Conservation (phyloP, 2,113 vertebrate species). For the Callipepla californica region DNA sequence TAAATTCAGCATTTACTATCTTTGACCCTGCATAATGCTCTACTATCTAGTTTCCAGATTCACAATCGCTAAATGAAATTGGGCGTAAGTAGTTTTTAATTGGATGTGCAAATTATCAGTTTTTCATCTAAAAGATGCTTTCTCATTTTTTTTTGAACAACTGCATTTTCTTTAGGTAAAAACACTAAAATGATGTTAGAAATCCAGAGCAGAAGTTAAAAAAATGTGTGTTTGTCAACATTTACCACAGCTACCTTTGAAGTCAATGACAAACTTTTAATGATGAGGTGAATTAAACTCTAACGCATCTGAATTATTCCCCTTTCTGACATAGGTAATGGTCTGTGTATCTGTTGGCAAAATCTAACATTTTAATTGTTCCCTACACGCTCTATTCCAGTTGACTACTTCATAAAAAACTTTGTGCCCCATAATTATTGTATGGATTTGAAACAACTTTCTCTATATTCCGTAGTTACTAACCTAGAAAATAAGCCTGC, state of each 20-base stretch:
- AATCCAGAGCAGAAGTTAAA: neutral
- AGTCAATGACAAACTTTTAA: neutral
- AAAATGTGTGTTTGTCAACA: constrained; percentile 3
- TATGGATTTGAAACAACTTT: constrained; percentile 59
- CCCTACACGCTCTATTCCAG: neutral
- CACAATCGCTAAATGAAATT: constrained; percentile 52
- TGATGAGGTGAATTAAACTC: neutral
- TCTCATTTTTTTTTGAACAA: constrained; percentile 18
- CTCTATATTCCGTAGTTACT: constrained; percentile 54
- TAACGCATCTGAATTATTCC: neutral
- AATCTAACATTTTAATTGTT: neutral
- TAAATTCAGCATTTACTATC: constrained; percentile 8
- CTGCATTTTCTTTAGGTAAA: constrained; percentile 19
- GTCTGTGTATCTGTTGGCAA: constrained; percentile 33
- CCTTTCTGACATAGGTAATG: neutral
- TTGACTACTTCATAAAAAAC: neutral
- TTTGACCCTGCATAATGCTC: neutral
- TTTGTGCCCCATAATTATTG: constrained; percentile 16
- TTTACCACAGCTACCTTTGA: neutral
- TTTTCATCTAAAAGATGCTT: constrained; percentile 26
- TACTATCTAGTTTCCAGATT: constrained; percentile 35
- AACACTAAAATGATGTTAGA: neutral
- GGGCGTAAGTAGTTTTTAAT: constrained; percentile 23
- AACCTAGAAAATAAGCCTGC: constrained; percentile 54
- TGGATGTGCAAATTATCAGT: constrained; percentile 47